Evolutionary conservation across 2,797 vertebrate genomes (phyloP).

Genomic region (Odontamblyopus lacepedii): DNA sequence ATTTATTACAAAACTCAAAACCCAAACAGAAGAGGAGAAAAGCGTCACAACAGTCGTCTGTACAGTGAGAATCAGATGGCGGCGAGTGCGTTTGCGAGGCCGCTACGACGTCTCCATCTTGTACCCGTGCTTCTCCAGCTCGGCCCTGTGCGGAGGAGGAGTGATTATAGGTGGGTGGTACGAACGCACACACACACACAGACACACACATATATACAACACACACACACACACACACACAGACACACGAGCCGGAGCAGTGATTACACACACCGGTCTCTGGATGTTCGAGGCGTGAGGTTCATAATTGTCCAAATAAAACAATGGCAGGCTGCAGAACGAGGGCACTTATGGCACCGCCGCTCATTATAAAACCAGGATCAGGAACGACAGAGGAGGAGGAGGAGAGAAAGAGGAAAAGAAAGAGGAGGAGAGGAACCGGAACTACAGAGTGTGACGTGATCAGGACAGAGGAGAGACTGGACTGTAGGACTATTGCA

Average conservation of each 20-base stretch:
- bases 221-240: no score
- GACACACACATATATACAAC: no score
- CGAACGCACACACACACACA: no score
- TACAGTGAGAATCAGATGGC: conserved; percentile 47
- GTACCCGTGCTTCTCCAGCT: conserved; percentile 98
- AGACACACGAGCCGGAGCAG: conserved; percentile 59
- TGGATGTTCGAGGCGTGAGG: conserved; percentile 44
- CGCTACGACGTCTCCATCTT: conserved; percentile 98
- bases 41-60: conserved; percentile 5
- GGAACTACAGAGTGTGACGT: no score
- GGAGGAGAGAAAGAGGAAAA: no score
- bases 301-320: conserved; percentile 65
- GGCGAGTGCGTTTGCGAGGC: conserved; percentile 34
- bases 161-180: conserved; percentile 71
- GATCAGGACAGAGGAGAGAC: no score
- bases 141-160: conserved; percentile 83
- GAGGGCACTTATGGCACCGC: conserved; percentile 38
- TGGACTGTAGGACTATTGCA: no score
- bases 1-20: conserved; percentile 57
- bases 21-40: conserved; percentile 21
- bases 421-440: no score
- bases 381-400: no score
- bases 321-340: conserved; percentile 51
- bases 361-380: conserved; percentile 41
- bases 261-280: conserved; percentile 64